A percentile compares a stretch with the other conserved stretches of the same genome.
Evolutionary conservation across 2,113 vertebrate species (phyloP).

Genomic region (Dolichotis patagonum): DNA sequence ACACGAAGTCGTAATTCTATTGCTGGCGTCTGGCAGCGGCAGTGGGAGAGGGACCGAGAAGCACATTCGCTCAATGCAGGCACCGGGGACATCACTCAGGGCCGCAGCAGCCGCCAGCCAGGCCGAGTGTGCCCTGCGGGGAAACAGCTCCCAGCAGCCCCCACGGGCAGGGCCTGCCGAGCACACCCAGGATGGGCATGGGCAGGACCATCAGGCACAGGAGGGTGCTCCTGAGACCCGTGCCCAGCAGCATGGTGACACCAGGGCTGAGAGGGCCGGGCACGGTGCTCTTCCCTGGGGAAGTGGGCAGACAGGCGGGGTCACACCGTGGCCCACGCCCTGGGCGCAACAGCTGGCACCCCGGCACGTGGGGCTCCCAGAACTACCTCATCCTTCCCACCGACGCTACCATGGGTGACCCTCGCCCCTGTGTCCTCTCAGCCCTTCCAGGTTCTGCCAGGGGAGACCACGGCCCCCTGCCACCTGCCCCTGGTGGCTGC

Average conservation of each 20-base stretch:
- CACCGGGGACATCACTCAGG: background rate
- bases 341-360: background rate
- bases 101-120: slow-evolving; percentile 46
- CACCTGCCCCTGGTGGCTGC: background rate
- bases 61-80: slow-evolving; percentile 54
- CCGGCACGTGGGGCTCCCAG: background rate
- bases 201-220: background rate
- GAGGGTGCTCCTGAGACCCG: background rate
- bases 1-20: slow-evolving; percentile 48
- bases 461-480: background rate
- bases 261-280: background rate
- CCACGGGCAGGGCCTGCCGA: background rate
- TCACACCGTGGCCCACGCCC: background rate
- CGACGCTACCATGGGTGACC: background rate
- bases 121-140: slow-evolving; percentile 1
- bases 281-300: background rate
- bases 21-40: slow-evolving; percentile 11
- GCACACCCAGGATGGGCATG: no score
- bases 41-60: slow-evolving; percentile 38
- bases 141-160: background rate
- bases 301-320: background rate
- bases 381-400: background rate
- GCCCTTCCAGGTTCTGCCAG: background rate
- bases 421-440: background rate
- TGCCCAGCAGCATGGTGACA: background rate